These are phyloP conservation scores for Phocoena phocoena DNA, from an alignment of 2,113 vertebrate genomes.

Conservation along the genomic window DNA sequence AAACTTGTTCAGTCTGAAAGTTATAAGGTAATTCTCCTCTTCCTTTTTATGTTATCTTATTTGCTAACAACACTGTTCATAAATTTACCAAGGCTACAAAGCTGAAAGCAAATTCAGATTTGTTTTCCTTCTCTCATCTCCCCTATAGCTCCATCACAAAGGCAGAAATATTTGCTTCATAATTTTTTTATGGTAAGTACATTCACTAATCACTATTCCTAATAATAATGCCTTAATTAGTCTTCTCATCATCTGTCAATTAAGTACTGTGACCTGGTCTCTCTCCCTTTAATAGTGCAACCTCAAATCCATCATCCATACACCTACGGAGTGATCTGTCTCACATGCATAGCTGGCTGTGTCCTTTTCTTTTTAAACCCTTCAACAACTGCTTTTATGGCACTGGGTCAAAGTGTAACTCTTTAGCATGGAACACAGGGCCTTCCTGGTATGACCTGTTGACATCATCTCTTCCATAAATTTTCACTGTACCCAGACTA, in stretches of 20 bases:
- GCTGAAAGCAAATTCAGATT: not conserved
- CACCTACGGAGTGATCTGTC: not conserved
- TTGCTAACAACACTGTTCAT: not conserved
- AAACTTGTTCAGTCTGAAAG: not conserved
- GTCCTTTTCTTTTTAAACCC: not conserved
- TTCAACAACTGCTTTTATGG: not conserved
- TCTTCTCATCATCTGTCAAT: not conserved
- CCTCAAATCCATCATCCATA: not conserved
- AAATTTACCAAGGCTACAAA: not conserved
- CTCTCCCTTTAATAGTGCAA: not conserved
- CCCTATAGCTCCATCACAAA: not conserved
- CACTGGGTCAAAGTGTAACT: not conserved
- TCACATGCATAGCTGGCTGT: not conserved
- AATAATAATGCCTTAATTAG: not conserved
- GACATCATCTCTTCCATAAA: not conserved
- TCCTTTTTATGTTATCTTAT: not conserved
- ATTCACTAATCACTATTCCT: not conserved
- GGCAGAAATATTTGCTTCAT: not conserved
- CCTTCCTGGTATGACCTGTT: not conserved
- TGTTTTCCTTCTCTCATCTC: rapidly evolving
- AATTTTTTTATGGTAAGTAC: not conserved
- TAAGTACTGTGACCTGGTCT: not conserved
- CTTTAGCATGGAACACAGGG: not conserved
- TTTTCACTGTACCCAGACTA: not conserved
- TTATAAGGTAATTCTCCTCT: not conserved